phyloP scores from a whole-genome alignment of 2,888 invertebrate genomes.

The Ganaspis brasiliensis region DNA sequence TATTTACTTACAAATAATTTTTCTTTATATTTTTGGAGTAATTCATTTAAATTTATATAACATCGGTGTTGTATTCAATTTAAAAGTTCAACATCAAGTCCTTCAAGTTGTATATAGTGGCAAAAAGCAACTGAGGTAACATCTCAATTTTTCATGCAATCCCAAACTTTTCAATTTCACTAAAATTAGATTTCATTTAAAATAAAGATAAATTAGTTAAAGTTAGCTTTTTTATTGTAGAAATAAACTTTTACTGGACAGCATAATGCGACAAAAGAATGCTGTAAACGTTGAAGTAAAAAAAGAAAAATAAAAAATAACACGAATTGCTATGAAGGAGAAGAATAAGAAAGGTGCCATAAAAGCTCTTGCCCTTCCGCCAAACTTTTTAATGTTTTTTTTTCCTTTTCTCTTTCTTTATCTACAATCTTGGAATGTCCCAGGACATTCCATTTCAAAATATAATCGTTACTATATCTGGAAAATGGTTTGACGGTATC shows the following conservation, averaged over 20 bases:
- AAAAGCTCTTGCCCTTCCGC: constrained; percentile 13
- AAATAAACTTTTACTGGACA: constrained; percentile 17
- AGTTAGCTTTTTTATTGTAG: constrained; percentile 14
- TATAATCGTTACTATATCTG: neutral
- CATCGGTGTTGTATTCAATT: too few relatives aligned
- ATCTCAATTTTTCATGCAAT: neutral
- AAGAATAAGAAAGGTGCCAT: constrained; percentile 20
- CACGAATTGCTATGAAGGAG: constrained; percentile 13
- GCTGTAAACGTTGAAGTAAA: constrained; percentile 14
- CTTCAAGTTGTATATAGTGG: too few relatives aligned
- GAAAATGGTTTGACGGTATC: neutral
- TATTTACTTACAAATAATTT: too few relatives aligned
- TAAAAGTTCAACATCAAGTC: too few relatives aligned
- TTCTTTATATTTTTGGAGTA: too few relatives aligned
- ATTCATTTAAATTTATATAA: too few relatives aligned
- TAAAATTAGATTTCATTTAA: neutral
- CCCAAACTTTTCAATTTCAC: neutral
- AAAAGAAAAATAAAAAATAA: too few relatives aligned
- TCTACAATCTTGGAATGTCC: constrained; percentile 16
- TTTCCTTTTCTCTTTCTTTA: constrained; percentile 12
- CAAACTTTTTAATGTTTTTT: constrained; percentile 19
- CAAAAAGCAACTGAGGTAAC: too few relatives aligned
- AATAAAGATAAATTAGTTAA: constrained; percentile 9
- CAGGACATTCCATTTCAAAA: constrained; percentile 19
- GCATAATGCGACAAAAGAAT: constrained; percentile 1